A percentile compares a stretch with the other conserved stretches of the same genome.
Conservation (phyloP, 2,797 vertebrate genomes). For the Gallirallus australis region DNA sequence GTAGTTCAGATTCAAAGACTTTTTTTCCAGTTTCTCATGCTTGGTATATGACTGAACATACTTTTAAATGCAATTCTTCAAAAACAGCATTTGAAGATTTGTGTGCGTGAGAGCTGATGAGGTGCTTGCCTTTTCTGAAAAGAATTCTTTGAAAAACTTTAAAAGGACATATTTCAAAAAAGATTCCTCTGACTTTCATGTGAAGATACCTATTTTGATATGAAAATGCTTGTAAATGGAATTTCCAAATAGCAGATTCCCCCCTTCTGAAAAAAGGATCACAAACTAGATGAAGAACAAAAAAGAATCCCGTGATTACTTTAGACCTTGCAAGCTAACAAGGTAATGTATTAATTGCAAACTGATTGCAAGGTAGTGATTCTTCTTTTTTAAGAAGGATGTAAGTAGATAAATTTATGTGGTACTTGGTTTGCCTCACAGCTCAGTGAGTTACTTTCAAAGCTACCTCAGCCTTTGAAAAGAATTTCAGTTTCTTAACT, state of each 20-base stretch:
- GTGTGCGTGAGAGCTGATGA: constrained; percentile 59
- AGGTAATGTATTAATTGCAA: constrained; percentile 23
- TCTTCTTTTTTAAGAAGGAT: neutral
- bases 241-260: constrained; percentile 8
- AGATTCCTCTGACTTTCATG: constrained; percentile 49
- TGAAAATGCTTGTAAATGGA: constrained; percentile 56
- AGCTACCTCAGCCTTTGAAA: neutral
- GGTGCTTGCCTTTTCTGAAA: constrained; percentile 68
- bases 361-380: neutral
- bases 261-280: neutral
- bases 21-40: constrained; percentile 54
- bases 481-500: constrained; percentile 37
- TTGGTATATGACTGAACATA: constrained; percentile 66
- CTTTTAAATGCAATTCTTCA: constrained; percentile 76
- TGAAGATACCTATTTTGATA: constrained; percentile 63
- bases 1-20: constrained; percentile 71
- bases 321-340: neutral
- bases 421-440: neutral
- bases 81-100: constrained; percentile 69
- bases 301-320: neutral
- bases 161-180: constrained; percentile 64
- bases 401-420: neutral
- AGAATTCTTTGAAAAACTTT: constrained; percentile 71
- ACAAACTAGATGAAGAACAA: neutral
- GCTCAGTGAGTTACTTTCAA: constrained; percentile 27